Evolutionary conservation across 2,888 invertebrate genomes (phyloP).

Genomic region (Drosophila hamatofila): DNA sequence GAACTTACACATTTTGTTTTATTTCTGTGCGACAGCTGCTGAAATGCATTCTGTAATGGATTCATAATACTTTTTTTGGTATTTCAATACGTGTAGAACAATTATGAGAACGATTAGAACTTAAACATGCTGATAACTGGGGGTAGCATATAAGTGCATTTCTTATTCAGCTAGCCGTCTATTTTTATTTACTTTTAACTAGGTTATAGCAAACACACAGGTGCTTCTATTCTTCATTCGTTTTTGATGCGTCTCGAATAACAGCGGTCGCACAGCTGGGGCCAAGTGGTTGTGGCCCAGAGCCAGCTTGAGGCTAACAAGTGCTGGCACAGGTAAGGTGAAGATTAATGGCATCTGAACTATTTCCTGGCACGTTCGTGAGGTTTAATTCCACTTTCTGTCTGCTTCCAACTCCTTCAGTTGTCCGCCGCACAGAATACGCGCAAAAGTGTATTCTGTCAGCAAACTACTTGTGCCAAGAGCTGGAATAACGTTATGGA

Average conservation of each 20-base stretch:
- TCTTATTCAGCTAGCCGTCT: neutral
- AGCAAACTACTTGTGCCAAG: conserved; percentile 7
- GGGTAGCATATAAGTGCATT: neutral
- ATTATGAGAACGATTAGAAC: neutral
- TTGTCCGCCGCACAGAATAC: neutral
- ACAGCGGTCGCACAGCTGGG: conserved; percentile 19
- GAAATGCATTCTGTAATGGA: conserved; percentile 42
- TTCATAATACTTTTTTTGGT: conserved; percentile 19
- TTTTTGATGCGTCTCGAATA: conserved; percentile 25
- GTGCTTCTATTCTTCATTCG: conserved; percentile 18
- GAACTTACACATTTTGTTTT: conserved; percentile 18
- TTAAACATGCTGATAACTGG: neutral
- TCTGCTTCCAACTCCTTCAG: conserved; percentile 24
- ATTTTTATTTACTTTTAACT: neutral
- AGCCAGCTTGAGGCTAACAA: conserved; percentile 16
- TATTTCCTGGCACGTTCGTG: conserved; percentile 23
- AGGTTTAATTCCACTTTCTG: conserved; percentile 27
- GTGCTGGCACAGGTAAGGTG: conserved; percentile 11
- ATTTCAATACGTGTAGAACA: conserved; percentile 20
- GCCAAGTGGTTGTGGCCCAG: conserved; percentile 15
- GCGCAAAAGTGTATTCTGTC: neutral
- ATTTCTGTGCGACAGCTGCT: conserved; percentile 42
- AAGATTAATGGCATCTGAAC: conserved; percentile 51
- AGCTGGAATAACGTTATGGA: neutral
- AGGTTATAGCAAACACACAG: conserved; percentile 4